These are phyloP conservation scores for Planococcus citri DNA, from an alignment of 1,140 invertebrate species.

Conservation along the genomic window DNA sequence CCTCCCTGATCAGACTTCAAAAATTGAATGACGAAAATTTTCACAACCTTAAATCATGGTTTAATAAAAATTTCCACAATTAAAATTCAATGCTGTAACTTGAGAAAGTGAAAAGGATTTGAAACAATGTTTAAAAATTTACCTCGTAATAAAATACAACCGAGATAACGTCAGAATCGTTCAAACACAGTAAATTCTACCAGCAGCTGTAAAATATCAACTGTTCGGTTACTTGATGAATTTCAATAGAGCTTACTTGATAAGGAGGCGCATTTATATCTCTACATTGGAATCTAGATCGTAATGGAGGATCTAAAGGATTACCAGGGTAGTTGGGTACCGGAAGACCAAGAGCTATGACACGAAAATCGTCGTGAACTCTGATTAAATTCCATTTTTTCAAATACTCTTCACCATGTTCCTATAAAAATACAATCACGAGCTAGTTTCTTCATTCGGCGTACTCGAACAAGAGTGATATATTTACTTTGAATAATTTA, in stretches of 20 bases:
- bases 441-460: neutral
- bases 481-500: constrained; percentile 63
- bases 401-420: constrained; percentile 64
- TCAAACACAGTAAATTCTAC: no score
- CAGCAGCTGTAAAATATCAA: no score
- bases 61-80: no score
- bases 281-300: constrained; percentile 87
- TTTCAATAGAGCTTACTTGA: constrained; percentile 39
- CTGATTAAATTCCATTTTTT: constrained; percentile 74
- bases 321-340: constrained; percentile 73
- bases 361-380: constrained; percentile 81
- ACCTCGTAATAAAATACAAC: no score
- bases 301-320: constrained; percentile 84
- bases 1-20: no score
- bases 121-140: no score
- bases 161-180: no score
- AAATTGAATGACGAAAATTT: no score
- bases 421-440: constrained; percentile 37
- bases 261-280: constrained; percentile 53
- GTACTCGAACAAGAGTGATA: neutral
- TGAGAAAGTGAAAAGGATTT: no score
- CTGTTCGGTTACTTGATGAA: no score
- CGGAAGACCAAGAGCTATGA: constrained; percentile 79
- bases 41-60: no score
- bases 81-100: no score